Conservation (phyloP, 2,113 vertebrate genomes). For the Syngnathus floridae region DNA sequence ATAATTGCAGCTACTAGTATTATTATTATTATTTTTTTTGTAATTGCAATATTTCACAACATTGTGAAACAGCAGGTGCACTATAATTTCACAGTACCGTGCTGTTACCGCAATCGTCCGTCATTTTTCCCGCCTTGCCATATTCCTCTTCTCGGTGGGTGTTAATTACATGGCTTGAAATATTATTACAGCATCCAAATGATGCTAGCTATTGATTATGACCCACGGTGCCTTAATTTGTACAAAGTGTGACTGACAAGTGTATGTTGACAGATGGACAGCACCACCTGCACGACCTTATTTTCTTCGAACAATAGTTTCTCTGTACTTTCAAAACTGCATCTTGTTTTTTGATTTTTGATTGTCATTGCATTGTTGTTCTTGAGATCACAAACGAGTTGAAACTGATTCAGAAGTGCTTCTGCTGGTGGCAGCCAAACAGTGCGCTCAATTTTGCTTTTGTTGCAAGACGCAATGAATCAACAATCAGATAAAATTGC, state of each 20-base stretch:
- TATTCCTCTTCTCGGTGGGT: conserved; percentile 43
- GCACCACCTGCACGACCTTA: conserved; percentile 24
- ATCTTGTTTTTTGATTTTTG: background rate
- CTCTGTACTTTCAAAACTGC: background rate
- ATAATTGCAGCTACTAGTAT: background rate
- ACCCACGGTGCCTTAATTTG: conserved; percentile 19
- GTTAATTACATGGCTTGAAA: conserved; percentile 55
- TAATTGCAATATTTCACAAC: conserved; percentile 4
- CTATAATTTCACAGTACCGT: conserved; percentile 1
- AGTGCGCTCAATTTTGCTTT: background rate
- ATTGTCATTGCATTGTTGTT: background rate
- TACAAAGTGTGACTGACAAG: conserved; percentile 50
- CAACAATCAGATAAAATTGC: background rate
- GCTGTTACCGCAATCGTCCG: conserved; percentile 24
- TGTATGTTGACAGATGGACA: conserved; percentile 42
- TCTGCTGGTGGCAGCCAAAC: background rate
- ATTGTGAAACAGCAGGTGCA: conserved; percentile 5
- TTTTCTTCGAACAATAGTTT: background rate
- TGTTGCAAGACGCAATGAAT: background rate
- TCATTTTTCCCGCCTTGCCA: conserved; percentile 33
- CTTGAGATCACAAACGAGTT: background rate
- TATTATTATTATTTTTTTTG: background rate
- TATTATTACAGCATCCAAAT: conserved; percentile 61
- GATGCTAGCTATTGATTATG: conserved; percentile 45
- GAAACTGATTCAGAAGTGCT: background rate